Percentiles rank a stretch among this genome's conserved stretches.
phyloP scores from a whole-genome alignment of 2,888 invertebrate genomes.

The Drosophila sordidula region DNA sequence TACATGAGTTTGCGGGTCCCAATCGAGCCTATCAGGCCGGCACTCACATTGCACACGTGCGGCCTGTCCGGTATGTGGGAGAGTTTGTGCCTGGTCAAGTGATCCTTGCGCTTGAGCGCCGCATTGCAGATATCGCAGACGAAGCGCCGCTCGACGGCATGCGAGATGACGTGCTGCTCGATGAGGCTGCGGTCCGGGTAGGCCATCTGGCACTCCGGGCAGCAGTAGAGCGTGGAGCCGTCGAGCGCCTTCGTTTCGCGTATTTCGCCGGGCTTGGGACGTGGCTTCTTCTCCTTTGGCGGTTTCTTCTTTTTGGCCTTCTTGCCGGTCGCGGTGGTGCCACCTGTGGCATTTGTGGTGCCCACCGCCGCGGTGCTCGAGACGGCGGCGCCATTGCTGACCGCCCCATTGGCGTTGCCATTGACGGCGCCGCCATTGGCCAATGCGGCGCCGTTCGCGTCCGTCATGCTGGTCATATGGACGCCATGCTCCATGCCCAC shows the following conservation, averaged over 20 bases:
- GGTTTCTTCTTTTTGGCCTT: constrained; percentile 86
- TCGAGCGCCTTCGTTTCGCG: constrained; percentile 88
- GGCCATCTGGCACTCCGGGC: constrained; percentile 95
- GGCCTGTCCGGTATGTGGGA: constrained; percentile 95
- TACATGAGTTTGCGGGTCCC: neutral
- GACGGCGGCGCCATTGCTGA: constrained; percentile 75
- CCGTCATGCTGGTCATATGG: constrained; percentile 82
- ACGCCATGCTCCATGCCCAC: constrained; percentile 82
- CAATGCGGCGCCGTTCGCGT: constrained; percentile 68
- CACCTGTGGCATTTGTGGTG: constrained; percentile 85
- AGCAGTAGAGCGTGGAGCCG: constrained; percentile 93
- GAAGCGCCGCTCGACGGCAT: constrained; percentile 93
- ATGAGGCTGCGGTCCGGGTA: constrained; percentile 93
- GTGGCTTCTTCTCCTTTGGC: constrained; percentile 91
- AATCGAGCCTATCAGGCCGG: neutral
- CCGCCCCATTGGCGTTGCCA: constrained; percentile 66
- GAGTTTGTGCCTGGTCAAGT: constrained; percentile 93
- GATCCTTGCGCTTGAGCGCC: constrained; percentile 94
- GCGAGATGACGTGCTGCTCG: constrained; percentile 94
- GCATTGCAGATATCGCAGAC: constrained; percentile 96
- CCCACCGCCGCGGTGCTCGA: constrained; percentile 84
- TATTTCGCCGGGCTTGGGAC: constrained; percentile 88
- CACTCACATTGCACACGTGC: constrained; percentile 91
- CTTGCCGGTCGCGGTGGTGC: constrained; percentile 83
- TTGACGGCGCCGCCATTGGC: constrained; percentile 64